Evolutionary conservation across 2,888 invertebrate species (phyloP).

Genomic region (Platypus cylindrus): DNA sequence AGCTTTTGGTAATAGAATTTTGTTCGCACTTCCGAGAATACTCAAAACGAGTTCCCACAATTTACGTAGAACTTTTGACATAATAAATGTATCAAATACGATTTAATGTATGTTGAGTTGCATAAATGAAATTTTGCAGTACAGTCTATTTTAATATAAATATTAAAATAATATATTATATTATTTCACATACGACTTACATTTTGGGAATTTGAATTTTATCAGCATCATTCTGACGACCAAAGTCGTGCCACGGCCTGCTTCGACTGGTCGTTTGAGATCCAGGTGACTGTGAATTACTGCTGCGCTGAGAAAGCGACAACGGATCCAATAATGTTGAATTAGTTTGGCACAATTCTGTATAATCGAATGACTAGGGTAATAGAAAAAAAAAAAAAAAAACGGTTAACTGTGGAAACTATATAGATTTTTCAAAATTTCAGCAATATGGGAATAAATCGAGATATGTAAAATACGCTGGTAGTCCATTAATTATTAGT

Average conservation of each 20-base stretch:
- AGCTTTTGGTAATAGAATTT: conserved; percentile 20
- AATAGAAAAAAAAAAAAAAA: not conserved
- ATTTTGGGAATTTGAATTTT: conserved; percentile 97
- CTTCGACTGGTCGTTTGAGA: conserved; percentile 53
- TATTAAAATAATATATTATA: no score
- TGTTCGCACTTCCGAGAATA: conserved; percentile 23
- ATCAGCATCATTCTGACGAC: conserved; percentile 85
- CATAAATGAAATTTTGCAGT: no score
- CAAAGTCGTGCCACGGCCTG: conserved; percentile 89
- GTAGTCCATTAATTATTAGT: no score
- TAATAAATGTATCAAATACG: no score
- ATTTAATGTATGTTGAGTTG: no score
- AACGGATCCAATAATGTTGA: conserved; percentile 32
- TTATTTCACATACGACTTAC: conserved; percentile 74
- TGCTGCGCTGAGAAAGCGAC: conserved; percentile 31
- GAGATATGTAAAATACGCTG: no score
- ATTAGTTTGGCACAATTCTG: conserved; percentile 66
- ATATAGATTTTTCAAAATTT: not conserved
- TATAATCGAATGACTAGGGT: conserved; percentile 79
- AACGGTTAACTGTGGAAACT: not conserved
- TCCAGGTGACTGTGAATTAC: conserved; percentile 32
- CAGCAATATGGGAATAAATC: no score
- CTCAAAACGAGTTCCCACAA: conserved; percentile 17
- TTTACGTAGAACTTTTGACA: conserved; percentile 10
- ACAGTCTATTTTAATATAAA: no score